phyloP scores from a whole-genome alignment of 2,797 vertebrate genomes.

The Halcyon leucocephala region DNA sequence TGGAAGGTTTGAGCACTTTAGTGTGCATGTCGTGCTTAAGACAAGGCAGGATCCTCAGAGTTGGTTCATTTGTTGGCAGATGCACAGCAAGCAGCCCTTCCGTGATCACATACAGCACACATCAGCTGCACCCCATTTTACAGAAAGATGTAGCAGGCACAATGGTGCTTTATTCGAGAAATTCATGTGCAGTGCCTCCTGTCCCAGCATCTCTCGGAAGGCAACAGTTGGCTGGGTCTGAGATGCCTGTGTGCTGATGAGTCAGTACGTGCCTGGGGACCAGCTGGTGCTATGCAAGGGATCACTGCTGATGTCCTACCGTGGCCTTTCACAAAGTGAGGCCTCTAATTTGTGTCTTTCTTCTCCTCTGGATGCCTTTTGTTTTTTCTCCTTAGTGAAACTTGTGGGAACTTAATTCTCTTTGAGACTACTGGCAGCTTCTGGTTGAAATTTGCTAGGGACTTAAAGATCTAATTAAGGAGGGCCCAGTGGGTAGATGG shows the following conservation, averaged over 20 bases:
- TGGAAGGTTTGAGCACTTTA: background rate
- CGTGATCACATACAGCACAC: background rate
- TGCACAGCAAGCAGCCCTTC: background rate
- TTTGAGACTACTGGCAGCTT: background rate
- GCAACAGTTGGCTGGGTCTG: background rate
- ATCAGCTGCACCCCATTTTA: background rate
- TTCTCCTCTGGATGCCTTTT: background rate
- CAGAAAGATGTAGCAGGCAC: background rate
- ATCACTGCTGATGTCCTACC: background rate
- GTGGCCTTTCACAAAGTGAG: background rate
- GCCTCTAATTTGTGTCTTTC: background rate
- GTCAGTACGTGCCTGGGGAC: background rate
- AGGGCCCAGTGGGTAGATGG: background rate
- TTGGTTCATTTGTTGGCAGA: background rate
- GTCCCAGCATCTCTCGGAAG: background rate
- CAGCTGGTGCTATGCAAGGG: background rate
- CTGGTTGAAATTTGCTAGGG: background rate
- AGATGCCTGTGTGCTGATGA: background rate
- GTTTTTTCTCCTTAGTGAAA: background rate
- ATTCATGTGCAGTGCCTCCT: background rate
- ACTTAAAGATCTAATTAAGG: background rate
- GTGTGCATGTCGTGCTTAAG: fast-evolving
- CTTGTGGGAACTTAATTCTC: background rate
- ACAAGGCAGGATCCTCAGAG: background rate
- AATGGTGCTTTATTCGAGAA: background rate